These are phyloP conservation scores for Chydorus sphaericus DNA, from an alignment of 2,888 invertebrate genomes.

Conservation along the genomic window DNA sequence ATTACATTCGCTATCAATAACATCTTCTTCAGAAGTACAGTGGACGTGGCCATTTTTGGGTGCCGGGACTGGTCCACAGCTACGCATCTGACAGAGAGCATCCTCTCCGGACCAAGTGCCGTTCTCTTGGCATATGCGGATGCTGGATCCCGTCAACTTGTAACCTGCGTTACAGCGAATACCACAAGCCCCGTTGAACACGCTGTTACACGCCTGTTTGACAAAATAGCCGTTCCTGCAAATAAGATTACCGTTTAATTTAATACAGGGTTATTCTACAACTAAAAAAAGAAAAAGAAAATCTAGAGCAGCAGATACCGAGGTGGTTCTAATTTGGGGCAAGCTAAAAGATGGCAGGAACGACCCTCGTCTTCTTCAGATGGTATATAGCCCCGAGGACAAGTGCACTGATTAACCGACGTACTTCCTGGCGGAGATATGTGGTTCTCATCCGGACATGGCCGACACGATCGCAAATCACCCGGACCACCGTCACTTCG, in stretches of 20 bases:
- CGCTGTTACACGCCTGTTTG: conserved; percentile 44
- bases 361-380: conserved; percentile 36
- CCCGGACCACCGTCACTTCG: conserved; percentile 33
- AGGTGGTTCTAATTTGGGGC: conserved; percentile 42
- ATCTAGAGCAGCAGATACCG: too few species aligned
- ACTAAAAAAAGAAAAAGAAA: too few species aligned
- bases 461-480: conserved; percentile 34
- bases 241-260: too few species aligned
- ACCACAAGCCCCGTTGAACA: conserved; percentile 53
- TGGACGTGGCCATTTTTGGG: conserved; percentile 41
- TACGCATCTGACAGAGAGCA: conserved; percentile 46
- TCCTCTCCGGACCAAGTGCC: conserved; percentile 51
- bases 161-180: conserved; percentile 49
- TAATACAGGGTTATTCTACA: too few species aligned
- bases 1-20: conserved; percentile 46
- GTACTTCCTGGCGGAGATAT: conserved; percentile 38
- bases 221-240: conserved; percentile 52
- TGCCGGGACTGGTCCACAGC: conserved; percentile 38
- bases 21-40: conserved; percentile 29
- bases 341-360: conserved; percentile 45
- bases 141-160: conserved; percentile 36
- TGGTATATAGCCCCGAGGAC: conserved; percentile 41
- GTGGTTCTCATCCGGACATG: conserved; percentile 49
- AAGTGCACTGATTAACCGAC: conserved; percentile 39
- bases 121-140: conserved; percentile 45